Evolutionary conservation across 2,797 vertebrate species (phyloP), one percentile per base, ranked within the genome.

Genomic region (Avahi laniger): DNA sequence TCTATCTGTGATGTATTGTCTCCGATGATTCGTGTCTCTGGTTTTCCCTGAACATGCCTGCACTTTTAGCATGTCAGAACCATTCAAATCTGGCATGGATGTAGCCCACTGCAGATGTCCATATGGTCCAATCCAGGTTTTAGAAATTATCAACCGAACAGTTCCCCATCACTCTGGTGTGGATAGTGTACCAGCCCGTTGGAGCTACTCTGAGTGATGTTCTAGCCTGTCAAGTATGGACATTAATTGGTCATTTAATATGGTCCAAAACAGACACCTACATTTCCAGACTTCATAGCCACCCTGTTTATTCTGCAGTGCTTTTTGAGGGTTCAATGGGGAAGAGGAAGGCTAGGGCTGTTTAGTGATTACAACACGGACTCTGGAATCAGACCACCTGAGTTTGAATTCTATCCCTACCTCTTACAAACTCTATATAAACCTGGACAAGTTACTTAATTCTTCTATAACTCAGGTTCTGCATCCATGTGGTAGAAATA

Each of bases 81-180:
- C 24, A 15, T 79, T 82, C 63, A 18, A 2, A 65, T 38, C 43
- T 33, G 46, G 50, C 50, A 48, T 14, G 22, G 4, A 2, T 4
- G 33, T 1, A 63, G 30, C 17, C 24, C 1, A 4, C 5, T n/a
- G 26, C 8, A 33, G 3, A 46, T 2, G 24, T 14, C 12, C 17
- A 17, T 7, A 24, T 54, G 24, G 33, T 7, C 75, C 18, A 15
- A 46, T 43, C 1, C 50, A 92, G 50, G 22, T 20, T 65, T 50
- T 61, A 38, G 11, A 63, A 67, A 50, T 52, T 14, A n/a, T 41
- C 0, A 38, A 12, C 18, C 30, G 26, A 33, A 3, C 14, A 81
- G 38, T 43, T 59, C 52, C 28, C 72, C 11, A 7, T 12, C 38
- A 28, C 18, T 38, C 14, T 17, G 11, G 15, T 35, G n/a, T 24